phyloP scores from a whole-genome alignment of 64 coral and sea anemone species.

The Orbicella faveolata region DNA sequence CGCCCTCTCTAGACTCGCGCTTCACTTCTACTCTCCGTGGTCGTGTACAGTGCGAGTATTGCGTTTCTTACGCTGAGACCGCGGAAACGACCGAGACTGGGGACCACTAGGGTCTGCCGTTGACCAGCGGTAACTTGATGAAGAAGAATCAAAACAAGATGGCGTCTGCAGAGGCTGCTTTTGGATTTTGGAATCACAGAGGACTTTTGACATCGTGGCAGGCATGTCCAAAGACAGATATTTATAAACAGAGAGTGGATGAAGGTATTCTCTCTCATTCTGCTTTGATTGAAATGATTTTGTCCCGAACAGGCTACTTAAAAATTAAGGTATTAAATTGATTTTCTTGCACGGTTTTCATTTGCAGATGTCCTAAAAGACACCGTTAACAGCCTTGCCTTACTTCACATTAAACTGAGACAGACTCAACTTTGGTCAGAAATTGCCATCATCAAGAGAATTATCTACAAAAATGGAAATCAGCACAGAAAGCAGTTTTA shows the following conservation, averaged over 20 bases:
- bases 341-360: neutral
- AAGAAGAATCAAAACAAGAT: slow-evolving; percentile 22
- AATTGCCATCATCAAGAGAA: slow-evolving; percentile 28
- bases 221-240: neutral
- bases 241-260: neutral
- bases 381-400: slow-evolving; percentile 9
- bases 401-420: slow-evolving; percentile 9
- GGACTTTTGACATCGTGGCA: neutral
- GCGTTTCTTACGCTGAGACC: no score
- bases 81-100: neutral
- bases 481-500: slow-evolving; percentile 82
- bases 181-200: slow-evolving; percentile 16
- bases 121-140: neutral
- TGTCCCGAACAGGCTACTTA: neutral
- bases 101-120: neutral
- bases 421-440: slow-evolving; percentile 63
- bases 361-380: slow-evolving; percentile 28
- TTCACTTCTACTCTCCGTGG: no score
- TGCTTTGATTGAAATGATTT: neutral
- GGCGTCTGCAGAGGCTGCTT: slow-evolving; percentile 10
- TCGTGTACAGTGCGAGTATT: no score
- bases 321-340: neutral
- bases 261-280: neutral
- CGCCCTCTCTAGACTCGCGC: no score
- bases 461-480: slow-evolving; percentile 82